phyloP scores from a whole-genome alignment of 2,797 vertebrate species.

The Rousettus madagascariensis region DNA sequence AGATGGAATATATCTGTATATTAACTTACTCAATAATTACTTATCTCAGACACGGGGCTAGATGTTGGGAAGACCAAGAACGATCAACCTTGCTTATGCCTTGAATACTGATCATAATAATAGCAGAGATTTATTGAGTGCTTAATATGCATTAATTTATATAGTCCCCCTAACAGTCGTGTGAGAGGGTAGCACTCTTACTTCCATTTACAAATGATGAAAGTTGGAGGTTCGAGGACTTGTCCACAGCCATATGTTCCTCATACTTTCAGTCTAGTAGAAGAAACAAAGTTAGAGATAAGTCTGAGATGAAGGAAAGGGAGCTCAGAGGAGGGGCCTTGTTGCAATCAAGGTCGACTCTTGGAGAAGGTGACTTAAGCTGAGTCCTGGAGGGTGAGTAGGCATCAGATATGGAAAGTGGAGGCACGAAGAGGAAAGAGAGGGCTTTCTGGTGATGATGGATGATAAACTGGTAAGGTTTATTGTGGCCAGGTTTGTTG shows the following conservation, averaged over 20 bases:
- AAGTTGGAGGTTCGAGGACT: not conserved
- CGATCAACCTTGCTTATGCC: not conserved
- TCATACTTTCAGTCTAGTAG: not conserved
- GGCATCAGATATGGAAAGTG: not conserved
- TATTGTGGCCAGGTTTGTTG: not conserved
- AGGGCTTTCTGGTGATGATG: not conserved
- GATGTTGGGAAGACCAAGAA: not conserved
- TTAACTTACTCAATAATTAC: conserved; percentile 7
- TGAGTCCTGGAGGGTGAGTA: not conserved
- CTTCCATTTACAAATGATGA: not conserved
- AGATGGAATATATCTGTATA: not conserved
- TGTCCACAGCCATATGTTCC: not conserved
- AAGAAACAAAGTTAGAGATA: not conserved
- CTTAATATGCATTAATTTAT: not conserved
- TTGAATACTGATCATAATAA: not conserved
- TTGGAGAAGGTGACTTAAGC: not conserved
- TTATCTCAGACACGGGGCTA: not conserved
- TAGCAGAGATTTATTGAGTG: not conserved
- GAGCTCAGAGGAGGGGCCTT: not conserved
- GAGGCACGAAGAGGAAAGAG: not conserved
- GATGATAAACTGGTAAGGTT: not conserved
- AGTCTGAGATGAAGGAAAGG: not conserved
- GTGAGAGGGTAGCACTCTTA: not conserved
- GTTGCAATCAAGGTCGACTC: not conserved
- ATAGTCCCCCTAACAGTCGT: not conserved